Evolutionary conservation across 2,797 vertebrate species (phyloP).

Genomic region (Catamblyrhynchus diadema): DNA sequence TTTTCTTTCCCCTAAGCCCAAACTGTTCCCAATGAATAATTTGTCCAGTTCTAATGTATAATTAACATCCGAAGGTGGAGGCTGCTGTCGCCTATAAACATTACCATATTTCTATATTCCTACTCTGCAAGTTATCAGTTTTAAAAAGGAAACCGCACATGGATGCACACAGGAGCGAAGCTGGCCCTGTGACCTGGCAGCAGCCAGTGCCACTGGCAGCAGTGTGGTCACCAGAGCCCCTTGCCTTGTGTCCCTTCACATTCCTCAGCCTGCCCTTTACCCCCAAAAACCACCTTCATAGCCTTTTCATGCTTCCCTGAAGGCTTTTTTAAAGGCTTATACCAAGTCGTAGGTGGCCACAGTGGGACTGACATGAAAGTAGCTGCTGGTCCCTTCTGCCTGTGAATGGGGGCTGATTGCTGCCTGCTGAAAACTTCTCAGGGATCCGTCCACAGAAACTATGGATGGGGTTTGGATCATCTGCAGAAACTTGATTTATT

Average conservation of each 20-base stretch:
- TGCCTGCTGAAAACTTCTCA: neutral
- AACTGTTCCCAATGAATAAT: conserved; percentile 38
- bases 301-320: neutral
- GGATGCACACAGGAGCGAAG: rapidly evolving
- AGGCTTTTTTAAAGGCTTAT: neutral
- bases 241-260: rapidly evolving
- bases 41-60: conserved; percentile 39
- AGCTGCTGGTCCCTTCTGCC: neutral
- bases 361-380: neutral
- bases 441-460: neutral
- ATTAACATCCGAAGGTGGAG: conserved; percentile 20
- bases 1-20: conserved; percentile 17
- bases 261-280: neutral
- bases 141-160: neutral
- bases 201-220: rapidly evolving
- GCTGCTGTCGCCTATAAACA: neutral
- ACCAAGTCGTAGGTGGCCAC: neutral
- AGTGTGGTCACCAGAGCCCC: neutral
- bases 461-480: neutral
- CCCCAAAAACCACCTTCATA: neutral
- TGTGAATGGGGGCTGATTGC: neutral
- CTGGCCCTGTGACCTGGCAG: neutral
- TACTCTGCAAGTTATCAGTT: neutral
- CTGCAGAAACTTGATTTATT: neutral
- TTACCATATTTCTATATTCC: neutral